Evolutionary conservation across 2,797 vertebrate genomes (phyloP).

Genomic region (Remorina albescens): DNA sequence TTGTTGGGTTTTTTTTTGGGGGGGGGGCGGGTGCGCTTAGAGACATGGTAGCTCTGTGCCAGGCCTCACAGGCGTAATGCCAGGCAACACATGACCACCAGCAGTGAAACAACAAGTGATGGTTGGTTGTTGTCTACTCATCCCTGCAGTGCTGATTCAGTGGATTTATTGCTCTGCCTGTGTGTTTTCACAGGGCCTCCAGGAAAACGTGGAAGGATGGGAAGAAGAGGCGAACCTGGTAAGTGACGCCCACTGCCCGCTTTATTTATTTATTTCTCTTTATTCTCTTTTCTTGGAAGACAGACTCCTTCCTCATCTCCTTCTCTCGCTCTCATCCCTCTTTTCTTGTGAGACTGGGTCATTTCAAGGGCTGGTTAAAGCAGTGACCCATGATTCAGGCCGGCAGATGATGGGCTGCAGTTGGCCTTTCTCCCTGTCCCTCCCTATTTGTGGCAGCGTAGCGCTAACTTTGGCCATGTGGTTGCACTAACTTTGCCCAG

Average conservation of each 20-base stretch:
- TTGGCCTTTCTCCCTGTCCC: slow-evolving; percentile 57
- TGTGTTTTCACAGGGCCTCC: slow-evolving; percentile 90
- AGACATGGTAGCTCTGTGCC: slow-evolving; percentile 31
- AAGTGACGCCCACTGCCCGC: slow-evolving; percentile 68
- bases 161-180: slow-evolving; percentile 60
- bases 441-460: slow-evolving; percentile 54
- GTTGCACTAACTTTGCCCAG: slow-evolving; percentile 78
- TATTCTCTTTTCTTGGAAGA: slow-evolving; percentile 43
- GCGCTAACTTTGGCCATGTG: slow-evolving; percentile 75
- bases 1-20: too few species aligned
- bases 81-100: slow-evolving; percentile 58
- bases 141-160: slow-evolving; percentile 46
- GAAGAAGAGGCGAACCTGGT: slow-evolving; percentile 92
- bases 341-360: slow-evolving; percentile 39
- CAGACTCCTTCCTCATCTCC: slow-evolving; percentile 9
- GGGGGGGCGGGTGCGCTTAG: neutral
- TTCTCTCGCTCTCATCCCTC: slow-evolving; percentile 7
- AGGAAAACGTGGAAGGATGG: slow-evolving; percentile 90
- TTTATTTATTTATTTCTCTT: slow-evolving; percentile 44
- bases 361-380: slow-evolving; percentile 41
- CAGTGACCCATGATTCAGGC: slow-evolving; percentile 61
- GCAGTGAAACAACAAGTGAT: slow-evolving; percentile 45
- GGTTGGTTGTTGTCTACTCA: slow-evolving; percentile 48
- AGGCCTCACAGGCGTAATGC: slow-evolving; percentile 44
- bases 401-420: slow-evolving; percentile 49